phyloP scores from a whole-genome alignment of 2,797 vertebrate genomes.

The Hipposideros larvatus region DNA sequence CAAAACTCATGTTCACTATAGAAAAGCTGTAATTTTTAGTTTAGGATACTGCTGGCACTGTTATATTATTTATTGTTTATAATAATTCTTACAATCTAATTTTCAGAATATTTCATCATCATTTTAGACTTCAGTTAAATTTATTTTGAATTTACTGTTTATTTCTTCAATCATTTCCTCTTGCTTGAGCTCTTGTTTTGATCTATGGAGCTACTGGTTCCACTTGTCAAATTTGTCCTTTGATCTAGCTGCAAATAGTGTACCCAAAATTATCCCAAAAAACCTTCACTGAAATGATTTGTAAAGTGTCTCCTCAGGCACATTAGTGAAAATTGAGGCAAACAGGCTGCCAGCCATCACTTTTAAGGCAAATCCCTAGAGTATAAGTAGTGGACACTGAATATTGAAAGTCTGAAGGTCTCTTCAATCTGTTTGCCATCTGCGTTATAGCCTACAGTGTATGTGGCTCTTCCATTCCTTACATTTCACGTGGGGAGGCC shows the following conservation, averaged over 20 bases:
- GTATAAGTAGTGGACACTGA: background rate
- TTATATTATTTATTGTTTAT: slow-evolving; percentile 45
- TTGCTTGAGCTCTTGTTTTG: slow-evolving; percentile 33
- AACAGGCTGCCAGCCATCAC: background rate
- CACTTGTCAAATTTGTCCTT: slow-evolving; percentile 52
- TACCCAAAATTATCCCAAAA: background rate
- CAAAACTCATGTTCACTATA: background rate
- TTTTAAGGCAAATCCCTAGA: background rate
- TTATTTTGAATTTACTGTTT: slow-evolving; percentile 57
- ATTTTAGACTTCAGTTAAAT: slow-evolving; percentile 37
- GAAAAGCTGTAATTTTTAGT: background rate
- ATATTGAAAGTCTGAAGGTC: background rate
- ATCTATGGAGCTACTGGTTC: slow-evolving; percentile 46
- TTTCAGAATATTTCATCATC: slow-evolving; percentile 60
- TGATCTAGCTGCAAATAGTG: slow-evolving; percentile 34
- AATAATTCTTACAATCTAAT: slow-evolving; percentile 53
- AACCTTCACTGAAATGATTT: background rate
- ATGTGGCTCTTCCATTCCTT: rapidly evolving
- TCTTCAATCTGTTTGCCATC: background rate
- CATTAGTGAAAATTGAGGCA: background rate
- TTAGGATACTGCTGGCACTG: background rate
- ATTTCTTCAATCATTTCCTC: slow-evolving; percentile 44
- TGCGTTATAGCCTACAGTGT: too few relatives aligned
- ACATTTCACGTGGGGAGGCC: rapidly evolving
- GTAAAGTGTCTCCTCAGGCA: background rate